Evolutionary conservation across 2,888 invertebrate genomes (phyloP), one percentile per base, ranked within the genome.

Genomic region (Acleris holmiana): DNA sequence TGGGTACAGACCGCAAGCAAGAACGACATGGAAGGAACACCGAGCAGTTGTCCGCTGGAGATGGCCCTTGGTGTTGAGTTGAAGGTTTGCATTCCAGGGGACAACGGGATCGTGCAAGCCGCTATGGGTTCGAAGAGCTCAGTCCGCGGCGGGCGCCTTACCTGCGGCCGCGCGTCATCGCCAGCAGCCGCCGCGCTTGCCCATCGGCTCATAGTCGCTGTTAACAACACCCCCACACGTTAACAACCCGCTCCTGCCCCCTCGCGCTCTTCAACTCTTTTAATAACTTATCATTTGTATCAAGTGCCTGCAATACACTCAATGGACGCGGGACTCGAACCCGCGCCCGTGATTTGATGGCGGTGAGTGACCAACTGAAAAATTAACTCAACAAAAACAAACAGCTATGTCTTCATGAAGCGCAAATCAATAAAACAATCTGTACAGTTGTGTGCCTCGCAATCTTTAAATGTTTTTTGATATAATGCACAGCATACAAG

Each of bases 171-270:
- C 85, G 83, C 79, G 88, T 86, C 89, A 88, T 76, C 87, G 88
- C 81, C 86, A 81, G 78, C 84, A 78, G 71, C 79, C 83, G 82
- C 85, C 85, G 68, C 77, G 73, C 77, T 72, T 77, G 73, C 84
- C 69, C 85, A 86, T 83, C 84, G 87, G 86, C 86, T 80, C 88
- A 83, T 86, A 85, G 83, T 83, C 85, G 81, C 90, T 90, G 89
- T 81, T 80, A 74, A 86, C 80, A 87, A 80, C 78, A 82, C 78
- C 65, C 66, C 73, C 71, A 75, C 72, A 61, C 69, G 64, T 72
- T 70, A 71, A 62, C 61, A 59, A 53, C 60, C 55, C 68, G 53
- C 17, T 25, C 17, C 19, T 3, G 18, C 51, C 15, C 51, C 17
- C 29, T 15, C 10, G 5, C 35, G 13, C 17, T n/a, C 6, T n/a